Evolutionary conservation across 23 tunicate genomes (phyloP).

Genomic region (Halocynthia roretzi): DNA sequence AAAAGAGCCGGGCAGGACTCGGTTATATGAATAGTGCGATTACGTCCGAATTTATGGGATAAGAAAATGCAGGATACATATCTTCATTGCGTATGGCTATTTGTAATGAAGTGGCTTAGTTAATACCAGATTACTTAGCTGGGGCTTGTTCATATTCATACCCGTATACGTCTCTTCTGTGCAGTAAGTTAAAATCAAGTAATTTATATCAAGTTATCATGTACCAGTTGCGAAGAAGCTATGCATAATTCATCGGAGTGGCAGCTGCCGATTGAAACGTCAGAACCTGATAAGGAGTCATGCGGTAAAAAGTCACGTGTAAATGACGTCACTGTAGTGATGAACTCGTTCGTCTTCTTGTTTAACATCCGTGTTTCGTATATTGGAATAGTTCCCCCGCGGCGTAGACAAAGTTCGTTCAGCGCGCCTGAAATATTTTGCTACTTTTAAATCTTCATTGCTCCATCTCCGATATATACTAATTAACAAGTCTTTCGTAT

Average conservation of each 20-base stretch:
- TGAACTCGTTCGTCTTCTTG: not conserved
- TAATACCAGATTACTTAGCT: no score
- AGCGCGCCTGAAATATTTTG: conserved; percentile 30
- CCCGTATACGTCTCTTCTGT: no score
- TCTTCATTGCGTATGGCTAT: no score
- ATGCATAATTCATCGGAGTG: conserved; percentile 14
- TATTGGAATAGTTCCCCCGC: conserved; percentile 68
- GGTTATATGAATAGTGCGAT: no score
- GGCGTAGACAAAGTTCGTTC: conserved; percentile 41
- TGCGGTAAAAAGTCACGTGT: conserved; percentile 2
- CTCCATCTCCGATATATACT: no score
- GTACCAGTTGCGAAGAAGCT: conserved; percentile 6
- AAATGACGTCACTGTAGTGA: conserved; percentile 16
- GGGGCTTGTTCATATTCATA: no score
- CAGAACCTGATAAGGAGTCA: not conserved
- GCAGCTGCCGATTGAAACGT: not conserved
- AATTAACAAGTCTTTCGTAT: no score
- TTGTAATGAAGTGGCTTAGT: no score
- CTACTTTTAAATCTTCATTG: no score
- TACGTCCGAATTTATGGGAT: no score
- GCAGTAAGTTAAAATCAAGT: no score
- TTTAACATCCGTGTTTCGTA: conserved; percentile 11
- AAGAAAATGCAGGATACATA: no score
- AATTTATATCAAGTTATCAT: not conserved
- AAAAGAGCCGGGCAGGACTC: not conserved